Base-by-base conservation (phyloP, 2,797 vertebrate species). In the Adrianichthys oophorus region DNA sequence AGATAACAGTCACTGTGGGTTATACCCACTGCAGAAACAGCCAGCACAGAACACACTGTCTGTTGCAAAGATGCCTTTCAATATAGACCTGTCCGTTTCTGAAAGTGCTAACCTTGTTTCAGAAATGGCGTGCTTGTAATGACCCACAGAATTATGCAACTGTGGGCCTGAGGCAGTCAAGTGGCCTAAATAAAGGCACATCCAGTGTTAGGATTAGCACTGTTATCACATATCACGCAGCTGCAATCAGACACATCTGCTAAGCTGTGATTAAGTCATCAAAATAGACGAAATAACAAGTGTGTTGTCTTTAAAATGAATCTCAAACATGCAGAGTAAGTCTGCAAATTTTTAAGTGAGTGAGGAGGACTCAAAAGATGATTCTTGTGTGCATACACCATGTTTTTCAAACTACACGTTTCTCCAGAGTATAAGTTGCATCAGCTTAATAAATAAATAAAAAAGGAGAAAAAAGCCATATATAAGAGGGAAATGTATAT, bases 161-260 rank as follows among this genome's bases (percentile, higher is more conserved):
- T 72, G 78, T 72, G 63, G 72, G 81, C 89, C 87, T 77, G 74
- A 62, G 87, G 89, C 85, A 84, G 66, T 7, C 47, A 69, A 76
- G 57, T 90, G 90, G 87, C 90, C 90, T 91, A 85, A 87, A 91
- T 91, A 87, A 82, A 68, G 76, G 48, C 74, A 75, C 56, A 87
- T 75, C 74, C 78, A 77, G 66, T 70, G 66, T 74, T 74, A 70
- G 62, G 66, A 41, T 29, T 64, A 68, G 73, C 65, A 51, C 63
- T 53, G 65, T 58, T 79, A 78, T 62, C 67, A 65, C 47, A 72
- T 59, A 71, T 71, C 56, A 68, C 49, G 46, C 57, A 60, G 52
- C 46, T 53, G 57, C 49, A 72, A 52, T 72, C 65, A 70, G 47
- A 73, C 78, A 65, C 74, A 70, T 66, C 64, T 72, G 50, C 21